Percentiles rank a stretch among this genome's conserved stretches.
Conservation (phyloP, 1,140 invertebrate genomes). For the Vollenhovia emeryi region DNA sequence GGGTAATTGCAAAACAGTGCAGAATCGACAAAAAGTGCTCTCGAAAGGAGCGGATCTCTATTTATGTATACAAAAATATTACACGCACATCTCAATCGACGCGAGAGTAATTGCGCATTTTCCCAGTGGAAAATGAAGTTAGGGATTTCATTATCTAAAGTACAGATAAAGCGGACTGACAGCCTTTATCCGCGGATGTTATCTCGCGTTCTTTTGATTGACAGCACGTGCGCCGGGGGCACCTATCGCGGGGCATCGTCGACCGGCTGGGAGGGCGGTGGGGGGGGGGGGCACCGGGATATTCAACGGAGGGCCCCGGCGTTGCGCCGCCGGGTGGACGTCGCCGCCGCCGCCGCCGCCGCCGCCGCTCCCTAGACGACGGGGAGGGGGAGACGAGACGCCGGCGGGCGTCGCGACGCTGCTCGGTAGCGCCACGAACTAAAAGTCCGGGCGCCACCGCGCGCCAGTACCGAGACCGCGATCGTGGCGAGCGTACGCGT, state of each 20-base stretch:
- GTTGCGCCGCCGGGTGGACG: constrained; percentile 31
- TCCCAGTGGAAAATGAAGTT: constrained; percentile 48
- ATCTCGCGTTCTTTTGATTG: constrained; percentile 59
- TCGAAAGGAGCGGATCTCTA: not conserved
- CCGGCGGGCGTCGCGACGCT: constrained; percentile 81
- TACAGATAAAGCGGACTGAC: constrained; percentile 43
- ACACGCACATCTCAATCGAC: constrained; percentile 7
- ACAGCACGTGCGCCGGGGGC: constrained; percentile 48
- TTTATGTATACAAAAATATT: not conserved
- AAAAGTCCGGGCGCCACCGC: constrained; percentile 80
- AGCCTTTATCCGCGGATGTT: constrained; percentile 55
- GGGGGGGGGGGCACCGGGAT: constrained; percentile 3
- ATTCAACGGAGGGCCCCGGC: not conserved
- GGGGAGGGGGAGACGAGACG: not conserved
- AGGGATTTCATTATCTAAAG: constrained; percentile 59
- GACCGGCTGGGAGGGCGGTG: not conserved
- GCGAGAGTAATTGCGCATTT: constrained; percentile 47
- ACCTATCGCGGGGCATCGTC: constrained; percentile 29
- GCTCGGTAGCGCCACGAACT: constrained; percentile 83
- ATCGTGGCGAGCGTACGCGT: constrained; percentile 84
- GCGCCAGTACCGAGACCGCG: constrained; percentile 84
- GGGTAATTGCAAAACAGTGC: not conserved
- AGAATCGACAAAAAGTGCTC: not conserved
- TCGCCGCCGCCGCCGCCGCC: constrained; percentile 37
- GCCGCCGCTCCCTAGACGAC: constrained; percentile 23